phyloP scores from a whole-genome alignment of 2,797 vertebrate species.

The Acanthis flammea region DNA sequence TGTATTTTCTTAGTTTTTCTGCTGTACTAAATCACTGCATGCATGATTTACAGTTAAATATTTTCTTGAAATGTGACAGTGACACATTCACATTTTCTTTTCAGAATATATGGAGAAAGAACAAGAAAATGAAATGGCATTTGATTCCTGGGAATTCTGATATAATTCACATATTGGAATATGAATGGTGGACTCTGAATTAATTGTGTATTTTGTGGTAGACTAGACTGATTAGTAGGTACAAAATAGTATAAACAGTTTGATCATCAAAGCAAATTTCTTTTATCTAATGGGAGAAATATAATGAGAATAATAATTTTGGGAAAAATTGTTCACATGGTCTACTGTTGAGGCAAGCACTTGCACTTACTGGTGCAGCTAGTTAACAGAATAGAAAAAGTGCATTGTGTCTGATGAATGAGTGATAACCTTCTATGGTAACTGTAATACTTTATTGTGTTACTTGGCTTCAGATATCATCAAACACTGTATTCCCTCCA shows the following conservation, averaged over 20 bases:
- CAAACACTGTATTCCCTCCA: constrained; percentile 30
- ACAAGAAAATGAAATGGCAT: not conserved
- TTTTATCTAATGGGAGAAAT: not conserved
- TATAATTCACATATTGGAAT: not conserved
- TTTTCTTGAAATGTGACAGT: not conserved
- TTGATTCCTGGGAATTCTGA: not conserved
- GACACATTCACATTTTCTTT: not conserved
- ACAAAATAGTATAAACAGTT: not conserved
- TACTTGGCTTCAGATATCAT: constrained; percentile 36
- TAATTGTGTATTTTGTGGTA: not conserved
- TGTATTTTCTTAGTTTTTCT: not conserved
- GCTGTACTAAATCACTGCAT: not conserved
- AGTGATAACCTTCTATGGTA: not conserved
- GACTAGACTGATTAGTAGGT: not conserved
- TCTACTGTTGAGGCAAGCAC: constrained; percentile 16
- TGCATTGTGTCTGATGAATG: constrained; percentile 38
- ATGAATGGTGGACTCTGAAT: not conserved
- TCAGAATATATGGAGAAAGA: not conserved
- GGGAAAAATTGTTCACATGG: not conserved
- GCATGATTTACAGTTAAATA: not conserved
- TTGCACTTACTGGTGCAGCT: constrained; percentile 30
- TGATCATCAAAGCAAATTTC: not conserved
- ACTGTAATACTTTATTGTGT: constrained; percentile 24
- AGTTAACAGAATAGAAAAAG: not conserved
- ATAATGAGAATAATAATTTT: constrained; percentile 9